phyloP scores from a whole-genome alignment of 2,113 vertebrate species.

The Brachyistius frenatus region DNA sequence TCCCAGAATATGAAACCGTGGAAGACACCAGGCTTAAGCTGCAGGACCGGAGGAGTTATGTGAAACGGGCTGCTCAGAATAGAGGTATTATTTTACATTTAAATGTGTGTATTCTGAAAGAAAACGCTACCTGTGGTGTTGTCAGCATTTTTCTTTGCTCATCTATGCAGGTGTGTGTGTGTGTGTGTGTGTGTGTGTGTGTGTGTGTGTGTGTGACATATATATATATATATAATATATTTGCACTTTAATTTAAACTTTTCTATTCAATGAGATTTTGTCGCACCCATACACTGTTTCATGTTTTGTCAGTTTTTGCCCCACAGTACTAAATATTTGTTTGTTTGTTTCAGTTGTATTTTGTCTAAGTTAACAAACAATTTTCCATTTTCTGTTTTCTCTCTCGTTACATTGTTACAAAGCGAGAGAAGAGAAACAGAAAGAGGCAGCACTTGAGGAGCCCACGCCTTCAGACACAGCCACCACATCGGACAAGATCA shows the following conservation, averaged over 20 bases:
- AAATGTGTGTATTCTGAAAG: background rate
- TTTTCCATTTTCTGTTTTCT: background rate
- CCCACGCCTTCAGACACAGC: slow-evolving; percentile 19
- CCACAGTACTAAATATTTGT: background rate
- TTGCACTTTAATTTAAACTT: too few relatives aligned
- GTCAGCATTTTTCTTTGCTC: background rate
- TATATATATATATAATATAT: too few relatives aligned
- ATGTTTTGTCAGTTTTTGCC: background rate
- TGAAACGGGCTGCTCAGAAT: slow-evolving; percentile 85
- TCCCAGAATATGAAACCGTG: slow-evolving; percentile 95
- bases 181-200: too few relatives aligned
- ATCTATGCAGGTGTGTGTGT: too few relatives aligned
- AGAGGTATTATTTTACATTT: slow-evolving; percentile 81
- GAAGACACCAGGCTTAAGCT: slow-evolving; percentile 95
- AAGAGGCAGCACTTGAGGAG: slow-evolving; percentile 27
- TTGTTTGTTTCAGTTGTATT: background rate
- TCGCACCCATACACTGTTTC: background rate
- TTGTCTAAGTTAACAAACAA: background rate
- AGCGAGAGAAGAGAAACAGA: slow-evolving; percentile 70
- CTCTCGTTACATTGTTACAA: slow-evolving; percentile 12
- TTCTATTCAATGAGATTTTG: too few relatives aligned
- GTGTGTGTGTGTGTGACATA: too few relatives aligned
- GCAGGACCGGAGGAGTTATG: slow-evolving; percentile 89
- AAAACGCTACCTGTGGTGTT: background rate
- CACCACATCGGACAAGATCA: slow-evolving; percentile 2